phyloP scores from a whole-genome alignment of 2,113 vertebrate genomes.

The Scomber scombrus region DNA sequence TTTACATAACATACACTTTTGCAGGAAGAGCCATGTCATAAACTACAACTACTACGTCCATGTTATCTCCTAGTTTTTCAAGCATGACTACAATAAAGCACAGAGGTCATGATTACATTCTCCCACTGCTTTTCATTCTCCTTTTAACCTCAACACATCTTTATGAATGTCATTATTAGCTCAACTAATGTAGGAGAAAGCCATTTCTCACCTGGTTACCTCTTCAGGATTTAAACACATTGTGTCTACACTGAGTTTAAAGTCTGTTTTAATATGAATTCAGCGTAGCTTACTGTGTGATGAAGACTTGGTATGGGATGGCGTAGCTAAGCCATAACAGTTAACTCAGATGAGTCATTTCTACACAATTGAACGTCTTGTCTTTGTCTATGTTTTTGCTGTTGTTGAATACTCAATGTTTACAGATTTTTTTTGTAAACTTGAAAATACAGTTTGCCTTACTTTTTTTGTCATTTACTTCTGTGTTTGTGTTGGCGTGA shows the following conservation, averaged over 20 bases:
- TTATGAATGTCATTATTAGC: not conserved
- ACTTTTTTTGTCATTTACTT: slow-evolving; percentile 31
- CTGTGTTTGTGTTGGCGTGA: slow-evolving; percentile 39
- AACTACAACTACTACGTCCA: not conserved
- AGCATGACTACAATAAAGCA: not conserved
- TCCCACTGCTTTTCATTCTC: not conserved
- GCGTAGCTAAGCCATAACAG: not conserved
- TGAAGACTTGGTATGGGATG: not conserved
- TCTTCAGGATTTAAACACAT: not conserved
- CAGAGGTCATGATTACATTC: no score
- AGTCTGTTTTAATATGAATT: not conserved
- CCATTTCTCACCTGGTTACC: not conserved
- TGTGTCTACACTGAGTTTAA: no score
- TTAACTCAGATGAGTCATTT: not conserved
- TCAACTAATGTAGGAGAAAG: not conserved
- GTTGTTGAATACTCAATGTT: slow-evolving; percentile 72
- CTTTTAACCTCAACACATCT: not conserved
- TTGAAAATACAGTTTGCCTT: slow-evolving; percentile 61
- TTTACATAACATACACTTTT: not conserved
- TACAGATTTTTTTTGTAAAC: slow-evolving; percentile 57
- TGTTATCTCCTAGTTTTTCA: not conserved
- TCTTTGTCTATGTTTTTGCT: slow-evolving; percentile 65
- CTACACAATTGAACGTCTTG: slow-evolving; percentile 5
- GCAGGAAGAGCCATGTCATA: not conserved
- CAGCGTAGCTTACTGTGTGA: not conserved